phyloP scores from a whole-genome alignment of 30 jellyfish, hydroid and myxozoan species.

The Hydractinia symbiolongicarpus region DNA sequence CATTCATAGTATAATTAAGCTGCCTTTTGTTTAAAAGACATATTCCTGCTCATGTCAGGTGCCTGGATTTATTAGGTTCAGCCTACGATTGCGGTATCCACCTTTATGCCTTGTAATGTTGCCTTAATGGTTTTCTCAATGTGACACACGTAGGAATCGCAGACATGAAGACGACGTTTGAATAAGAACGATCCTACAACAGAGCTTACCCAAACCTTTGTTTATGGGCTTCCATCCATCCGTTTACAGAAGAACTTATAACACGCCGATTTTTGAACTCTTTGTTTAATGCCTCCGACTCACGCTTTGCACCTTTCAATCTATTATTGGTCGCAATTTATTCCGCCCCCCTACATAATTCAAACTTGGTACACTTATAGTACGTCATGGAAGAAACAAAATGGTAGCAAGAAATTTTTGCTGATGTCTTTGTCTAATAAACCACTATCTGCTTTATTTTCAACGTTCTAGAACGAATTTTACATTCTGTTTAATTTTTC shows the following conservation, averaged over 20 bases:
- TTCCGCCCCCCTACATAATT: background rate
- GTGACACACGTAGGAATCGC: slow-evolving; percentile 41
- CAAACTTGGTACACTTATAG: no score
- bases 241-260: no score
- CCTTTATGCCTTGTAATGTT: background rate
- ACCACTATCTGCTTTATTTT: no score
- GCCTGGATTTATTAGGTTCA: slow-evolving; percentile 25
- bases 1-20: slow-evolving; percentile 16
- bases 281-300: background rate
- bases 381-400: no score
- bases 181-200: slow-evolving; percentile 33
- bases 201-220: slow-evolving; percentile 2
- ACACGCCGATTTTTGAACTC: no score
- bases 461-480: no score
- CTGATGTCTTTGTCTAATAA: no score
- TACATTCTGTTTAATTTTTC: no score
- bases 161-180: slow-evolving; percentile 22
- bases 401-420: no score
- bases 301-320: slow-evolving; percentile 1
- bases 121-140: background rate
- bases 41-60: slow-evolving; percentile 39
- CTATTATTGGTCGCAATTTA: background rate
- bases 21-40: background rate
- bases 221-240: background rate
- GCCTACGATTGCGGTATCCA: slow-evolving; percentile 21